Percentiles rank a stretch among this genome's conserved stretches.
Evolutionary conservation across 2,113 vertebrate species (phyloP).

Genomic region (Lophotis ruficrista): DNA sequence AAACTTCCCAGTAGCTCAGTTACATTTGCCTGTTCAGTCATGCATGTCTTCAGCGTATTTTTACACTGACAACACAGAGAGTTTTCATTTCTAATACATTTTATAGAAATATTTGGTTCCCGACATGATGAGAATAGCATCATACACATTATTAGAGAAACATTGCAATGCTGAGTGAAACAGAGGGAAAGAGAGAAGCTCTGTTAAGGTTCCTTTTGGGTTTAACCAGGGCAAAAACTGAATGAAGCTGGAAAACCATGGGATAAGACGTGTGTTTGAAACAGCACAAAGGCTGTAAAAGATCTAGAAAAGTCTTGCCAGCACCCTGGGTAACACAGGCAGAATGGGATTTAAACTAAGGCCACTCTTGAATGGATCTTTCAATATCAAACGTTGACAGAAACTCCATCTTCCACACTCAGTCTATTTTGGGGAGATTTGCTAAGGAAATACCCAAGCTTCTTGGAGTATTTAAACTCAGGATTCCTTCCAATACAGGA

Average conservation of each 20-base stretch:
- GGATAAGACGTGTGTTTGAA: not conserved
- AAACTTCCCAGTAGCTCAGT: constrained; percentile 12
- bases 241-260: not conserved
- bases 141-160: not conserved
- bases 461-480: not conserved
- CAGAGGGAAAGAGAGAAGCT: not conserved
- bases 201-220: not conserved
- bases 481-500: not conserved
- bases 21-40: constrained; percentile 17
- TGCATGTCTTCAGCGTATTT: constrained; percentile 4
- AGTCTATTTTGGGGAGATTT: not conserved
- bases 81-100: not conserved
- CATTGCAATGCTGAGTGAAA: not conserved
- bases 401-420: not conserved
- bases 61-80: not conserved
- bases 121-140: not conserved
- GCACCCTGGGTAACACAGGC: not conserved
- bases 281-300: not conserved
- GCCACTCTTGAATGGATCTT: not conserved
- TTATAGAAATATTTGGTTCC: not conserved
- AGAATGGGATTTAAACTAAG: not conserved
- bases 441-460: not conserved
- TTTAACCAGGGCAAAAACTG: not conserved
- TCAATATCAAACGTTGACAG: not conserved
- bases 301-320: not conserved